phyloP scores from a whole-genome alignment of 2,113 vertebrate species.

The Seriola dumerili region DNA sequence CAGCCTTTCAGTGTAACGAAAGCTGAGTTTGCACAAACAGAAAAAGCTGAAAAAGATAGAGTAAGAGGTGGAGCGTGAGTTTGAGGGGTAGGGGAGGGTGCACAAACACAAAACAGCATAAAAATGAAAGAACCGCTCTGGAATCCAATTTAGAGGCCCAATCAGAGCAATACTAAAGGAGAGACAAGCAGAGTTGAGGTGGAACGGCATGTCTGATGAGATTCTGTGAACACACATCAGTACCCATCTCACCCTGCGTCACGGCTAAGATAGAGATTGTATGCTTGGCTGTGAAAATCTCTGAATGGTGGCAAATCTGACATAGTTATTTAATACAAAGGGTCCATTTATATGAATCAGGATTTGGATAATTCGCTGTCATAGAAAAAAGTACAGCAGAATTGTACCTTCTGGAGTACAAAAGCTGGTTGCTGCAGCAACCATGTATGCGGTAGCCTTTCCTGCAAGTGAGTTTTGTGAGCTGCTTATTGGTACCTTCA shows the following conservation, averaged over 20 bases:
- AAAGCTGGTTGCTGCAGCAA: slow-evolving; percentile 3
- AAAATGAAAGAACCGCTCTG: slow-evolving; percentile 53
- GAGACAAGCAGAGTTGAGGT: slow-evolving; percentile 63
- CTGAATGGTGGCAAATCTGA: slow-evolving; percentile 49
- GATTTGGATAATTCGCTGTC: slow-evolving; percentile 40
- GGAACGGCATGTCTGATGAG: slow-evolving; percentile 70
- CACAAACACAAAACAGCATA: slow-evolving; percentile 65
- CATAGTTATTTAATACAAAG: slow-evolving; percentile 57
- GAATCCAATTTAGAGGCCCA: slow-evolving; percentile 73
- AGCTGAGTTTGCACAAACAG: slow-evolving; percentile 34
- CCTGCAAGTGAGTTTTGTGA: neutral
- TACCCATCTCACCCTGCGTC: slow-evolving; percentile 37
- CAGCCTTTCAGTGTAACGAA: slow-evolving; percentile 40
- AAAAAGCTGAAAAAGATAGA: slow-evolving; percentile 43
- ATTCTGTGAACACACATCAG: slow-evolving; percentile 65
- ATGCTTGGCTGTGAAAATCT: slow-evolving; percentile 39
- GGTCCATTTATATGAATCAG: slow-evolving; percentile 50
- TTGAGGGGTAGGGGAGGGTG: neutral
- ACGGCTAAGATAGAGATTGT: slow-evolving; percentile 49
- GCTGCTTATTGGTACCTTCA: neutral
- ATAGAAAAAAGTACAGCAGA: slow-evolving; percentile 1
- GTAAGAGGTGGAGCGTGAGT: slow-evolving; percentile 35
- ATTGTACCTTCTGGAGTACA: slow-evolving; percentile 18
- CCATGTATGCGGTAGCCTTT: neutral
- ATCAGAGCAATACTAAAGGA: slow-evolving; percentile 57